Evolutionary conservation across 2,888 invertebrate species (phyloP), one percentile per base, ranked within the genome.

Genomic region (Tetheella fluctuosa): DNA sequence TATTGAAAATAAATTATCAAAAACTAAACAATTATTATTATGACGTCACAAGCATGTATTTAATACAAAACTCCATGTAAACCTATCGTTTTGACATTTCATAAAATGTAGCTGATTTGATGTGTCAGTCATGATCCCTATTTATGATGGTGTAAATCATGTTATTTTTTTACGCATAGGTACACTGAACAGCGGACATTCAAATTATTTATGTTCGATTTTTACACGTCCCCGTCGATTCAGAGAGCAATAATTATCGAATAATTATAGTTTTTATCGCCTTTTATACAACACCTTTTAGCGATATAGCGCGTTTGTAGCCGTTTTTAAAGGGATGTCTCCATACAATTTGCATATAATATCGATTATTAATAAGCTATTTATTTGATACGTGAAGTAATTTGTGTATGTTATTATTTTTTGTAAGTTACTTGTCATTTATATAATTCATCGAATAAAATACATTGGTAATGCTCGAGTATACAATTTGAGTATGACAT

Each of bases 281-380:
- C 55, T 52, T 62, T 65, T 69, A 67, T 67, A 67, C 71, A 62
- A 62, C 63, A 64, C 63, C 52, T 59, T 64, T 59, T 66, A 63
- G 63, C 54, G 56, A 65, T 67, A 68, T 62, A 54, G 65, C 59
- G 63, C 58, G 59, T 55, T 42, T 13, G 34, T 13, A 13, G 13
- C 13, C 1, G 13, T 23, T 58, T 58, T 61, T 56, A 34, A 30
- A 48, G 64, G 64, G 70, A 66, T 67, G 65, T 48, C 58, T 71
- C 63, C 64, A 62, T 10, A n/a, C 58, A n/a, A 71, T 79, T 79
- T 71, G 66, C 73, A 79, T 76, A 70, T 59, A 70, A 74, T 70
- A 60, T 76, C 74, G 77, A 76, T 73, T 72, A 78, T 72, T 60
- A 68, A 71, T 71, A 69, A 67, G 72, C 61, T 64, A 69, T 68